phyloP scores from a whole-genome alignment of 1,140 invertebrate species.

The Pachyrhynchus sulphureomaculatus region DNA sequence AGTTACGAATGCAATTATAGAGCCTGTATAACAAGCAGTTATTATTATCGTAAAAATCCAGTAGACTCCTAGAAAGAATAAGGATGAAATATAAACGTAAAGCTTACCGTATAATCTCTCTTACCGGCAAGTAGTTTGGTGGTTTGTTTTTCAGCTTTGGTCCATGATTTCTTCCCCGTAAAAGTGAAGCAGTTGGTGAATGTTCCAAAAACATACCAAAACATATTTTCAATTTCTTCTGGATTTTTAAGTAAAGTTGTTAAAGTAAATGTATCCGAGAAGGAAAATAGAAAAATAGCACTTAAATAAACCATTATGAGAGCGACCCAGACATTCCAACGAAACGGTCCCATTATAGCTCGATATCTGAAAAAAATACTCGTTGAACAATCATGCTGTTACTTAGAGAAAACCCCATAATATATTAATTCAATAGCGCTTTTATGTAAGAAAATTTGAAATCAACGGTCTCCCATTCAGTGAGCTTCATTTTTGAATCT shows the following conservation, averaged over 20 bases:
- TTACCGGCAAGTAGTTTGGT: slow-evolving; percentile 69
- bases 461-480: too few relatives aligned
- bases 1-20: slow-evolving; percentile 77
- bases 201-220: slow-evolving; percentile 79
- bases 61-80: slow-evolving; percentile 61
- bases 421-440: too few relatives aligned
- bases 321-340: slow-evolving; percentile 73
- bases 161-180: slow-evolving; percentile 66
- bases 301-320: slow-evolving; percentile 69
- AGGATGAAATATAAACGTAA: background rate
- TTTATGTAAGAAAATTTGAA: too few relatives aligned
- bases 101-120: too few relatives aligned
- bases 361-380: slow-evolving; percentile 66
- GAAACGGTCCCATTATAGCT: slow-evolving; percentile 78
- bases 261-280: slow-evolving; percentile 67
- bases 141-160: slow-evolving; percentile 64
- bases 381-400: too few relatives aligned
- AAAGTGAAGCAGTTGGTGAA: slow-evolving; percentile 79
- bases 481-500: too few relatives aligned
- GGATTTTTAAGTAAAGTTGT: slow-evolving; percentile 63
- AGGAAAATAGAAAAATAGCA: slow-evolving; percentile 68
- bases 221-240: slow-evolving; percentile 72
- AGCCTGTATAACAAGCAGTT: slow-evolving; percentile 75
- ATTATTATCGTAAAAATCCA: slow-evolving; percentile 81
- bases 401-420: too few relatives aligned